Conservation (phyloP, 1,140 invertebrate species). For the Drosophila insularis region DNA sequence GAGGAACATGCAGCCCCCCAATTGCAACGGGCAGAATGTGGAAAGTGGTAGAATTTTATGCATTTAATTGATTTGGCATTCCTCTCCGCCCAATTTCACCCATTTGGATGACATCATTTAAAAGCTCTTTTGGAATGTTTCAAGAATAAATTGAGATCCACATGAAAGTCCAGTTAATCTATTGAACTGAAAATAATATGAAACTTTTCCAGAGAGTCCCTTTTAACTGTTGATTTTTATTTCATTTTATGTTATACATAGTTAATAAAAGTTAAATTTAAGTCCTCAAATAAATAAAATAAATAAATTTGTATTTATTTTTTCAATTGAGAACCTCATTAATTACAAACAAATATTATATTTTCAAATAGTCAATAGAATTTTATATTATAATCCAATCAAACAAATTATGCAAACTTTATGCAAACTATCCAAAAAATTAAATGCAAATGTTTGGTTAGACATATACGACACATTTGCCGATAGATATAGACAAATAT, state of each 20-base stretch:
- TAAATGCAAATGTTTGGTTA: slow-evolving; percentile 20
- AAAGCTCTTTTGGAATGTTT: too few relatives aligned
- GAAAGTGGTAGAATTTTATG: slow-evolving; percentile 38
- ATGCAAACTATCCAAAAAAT: slow-evolving; percentile 8
- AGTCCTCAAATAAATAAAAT: too few relatives aligned
- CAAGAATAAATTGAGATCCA: too few relatives aligned
- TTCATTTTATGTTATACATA: too few relatives aligned
- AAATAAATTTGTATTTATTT: not conserved
- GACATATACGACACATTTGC: slow-evolving; percentile 8
- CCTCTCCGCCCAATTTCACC: too few relatives aligned
- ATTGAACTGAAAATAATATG: not conserved
- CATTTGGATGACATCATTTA: not conserved
- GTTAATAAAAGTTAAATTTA: slow-evolving; percentile 10
- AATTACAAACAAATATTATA: slow-evolving; percentile 2
- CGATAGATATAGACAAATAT: slow-evolving; percentile 21
- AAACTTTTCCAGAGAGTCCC: not conserved
- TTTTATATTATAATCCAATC: slow-evolving; percentile 10
- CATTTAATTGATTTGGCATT: slow-evolving; percentile 56
- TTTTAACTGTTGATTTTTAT: not conserved
- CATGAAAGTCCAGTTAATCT: not conserved
- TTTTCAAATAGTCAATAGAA: slow-evolving; percentile 1
- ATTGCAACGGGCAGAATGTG: slow-evolving; percentile 50
- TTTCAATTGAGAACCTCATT: slow-evolving; percentile 7
- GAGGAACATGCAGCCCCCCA: slow-evolving; percentile 57
- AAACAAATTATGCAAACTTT: slow-evolving; percentile 10